Conservation (phyloP, 2,797 vertebrate species). For the Acrossocheilus fasciatus region DNA sequence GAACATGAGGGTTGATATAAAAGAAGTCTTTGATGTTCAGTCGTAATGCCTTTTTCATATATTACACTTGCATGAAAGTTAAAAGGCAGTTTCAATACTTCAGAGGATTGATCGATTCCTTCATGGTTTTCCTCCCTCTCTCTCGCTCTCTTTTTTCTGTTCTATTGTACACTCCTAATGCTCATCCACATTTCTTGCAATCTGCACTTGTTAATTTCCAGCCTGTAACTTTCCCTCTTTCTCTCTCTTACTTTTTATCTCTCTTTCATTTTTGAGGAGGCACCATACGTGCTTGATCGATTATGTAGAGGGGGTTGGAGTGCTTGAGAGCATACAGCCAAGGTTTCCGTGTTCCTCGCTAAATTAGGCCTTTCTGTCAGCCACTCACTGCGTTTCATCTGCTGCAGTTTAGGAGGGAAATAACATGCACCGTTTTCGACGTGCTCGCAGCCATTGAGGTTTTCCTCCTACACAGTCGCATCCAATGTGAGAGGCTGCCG, state of each 20-base stretch:
- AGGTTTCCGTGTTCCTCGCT: slow-evolving; percentile 65
- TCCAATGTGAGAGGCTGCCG: slow-evolving; percentile 43
- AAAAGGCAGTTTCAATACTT: slow-evolving; percentile 65
- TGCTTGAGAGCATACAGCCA: slow-evolving; percentile 52
- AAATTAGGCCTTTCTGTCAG: slow-evolving; percentile 72
- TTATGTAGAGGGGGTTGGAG: slow-evolving; percentile 59
- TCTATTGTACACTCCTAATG: slow-evolving; percentile 45
- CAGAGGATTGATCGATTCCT: slow-evolving; percentile 60
- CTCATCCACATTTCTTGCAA: slow-evolving; percentile 59
- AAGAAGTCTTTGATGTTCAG: slow-evolving; percentile 47
- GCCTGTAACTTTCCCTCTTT: slow-evolving; percentile 6
- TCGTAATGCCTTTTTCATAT: slow-evolving; percentile 42
- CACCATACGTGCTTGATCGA: slow-evolving; percentile 69
- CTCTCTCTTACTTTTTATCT: slow-evolving; percentile 27
- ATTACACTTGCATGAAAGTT: slow-evolving; percentile 66
- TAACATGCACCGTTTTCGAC: slow-evolving; percentile 59
- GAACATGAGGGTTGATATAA: background rate
- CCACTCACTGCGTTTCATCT: slow-evolving; percentile 68
- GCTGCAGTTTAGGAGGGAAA: slow-evolving; percentile 60
- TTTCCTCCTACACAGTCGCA: slow-evolving; percentile 65
- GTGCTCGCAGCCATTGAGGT: slow-evolving; percentile 65
- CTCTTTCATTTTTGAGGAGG: slow-evolving; percentile 46
- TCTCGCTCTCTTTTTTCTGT: slow-evolving; percentile 27
- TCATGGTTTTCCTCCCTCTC: slow-evolving; percentile 58
- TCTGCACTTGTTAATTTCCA: slow-evolving; percentile 65